Evolutionary conservation across 2,888 invertebrate genomes (phyloP).

Genomic region (Plebejus argus): DNA sequence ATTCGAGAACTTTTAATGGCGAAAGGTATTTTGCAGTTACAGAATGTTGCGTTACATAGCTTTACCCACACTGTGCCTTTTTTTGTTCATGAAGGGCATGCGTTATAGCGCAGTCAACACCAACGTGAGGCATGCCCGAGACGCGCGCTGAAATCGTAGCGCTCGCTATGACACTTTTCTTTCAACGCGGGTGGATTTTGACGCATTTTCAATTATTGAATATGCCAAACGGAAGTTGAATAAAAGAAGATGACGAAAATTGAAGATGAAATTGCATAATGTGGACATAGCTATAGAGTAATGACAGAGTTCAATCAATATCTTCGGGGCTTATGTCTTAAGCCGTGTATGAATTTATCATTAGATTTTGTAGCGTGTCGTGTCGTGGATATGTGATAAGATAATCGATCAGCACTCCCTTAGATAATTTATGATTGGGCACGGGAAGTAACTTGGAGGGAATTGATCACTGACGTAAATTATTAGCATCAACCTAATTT

Average conservation of each 20-base stretch:
- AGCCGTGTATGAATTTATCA: conserved; percentile 21
- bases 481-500: conserved; percentile 10
- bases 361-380: conserved; percentile 12
- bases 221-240: no score
- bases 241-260: no score
- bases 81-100: no score
- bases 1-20: not conserved
- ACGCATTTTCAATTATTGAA: no score
- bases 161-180: no score
- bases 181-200: no score
- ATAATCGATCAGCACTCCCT: conserved; percentile 4
- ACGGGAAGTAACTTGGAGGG: conserved; percentile 5
- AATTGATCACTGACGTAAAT: conserved; percentile 1
- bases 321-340: conserved; percentile 3
- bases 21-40: not conserved
- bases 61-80: no score
- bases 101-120: no score
- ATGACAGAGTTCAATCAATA: not conserved
- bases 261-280: no score
- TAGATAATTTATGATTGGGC: conserved; percentile 25
- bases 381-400: conserved; percentile 4
- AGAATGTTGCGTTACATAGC: not conserved
- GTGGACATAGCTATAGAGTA: not conserved
- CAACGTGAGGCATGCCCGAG: no score
- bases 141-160: no score